A percentile compares a stretch with the other conserved stretches of the same genome.
Conservation (phyloP, 1,140 invertebrate species). For the Pararge aegeria region DNA sequence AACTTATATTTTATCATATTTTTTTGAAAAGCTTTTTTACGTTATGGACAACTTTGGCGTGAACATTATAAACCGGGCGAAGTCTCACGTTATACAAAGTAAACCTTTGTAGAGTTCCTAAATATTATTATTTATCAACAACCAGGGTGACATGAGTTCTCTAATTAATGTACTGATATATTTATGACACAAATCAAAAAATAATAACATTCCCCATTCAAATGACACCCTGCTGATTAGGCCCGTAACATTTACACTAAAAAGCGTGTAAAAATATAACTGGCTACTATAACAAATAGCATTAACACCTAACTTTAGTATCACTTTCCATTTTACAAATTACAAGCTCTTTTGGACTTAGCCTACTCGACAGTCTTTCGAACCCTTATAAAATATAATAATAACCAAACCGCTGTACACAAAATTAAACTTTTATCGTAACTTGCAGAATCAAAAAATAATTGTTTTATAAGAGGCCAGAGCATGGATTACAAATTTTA, state of each 20-base stretch:
- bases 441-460: too few relatives aligned
- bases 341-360: conserved; percentile 33
- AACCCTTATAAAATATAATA: conserved; percentile 25
- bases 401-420: neutral
- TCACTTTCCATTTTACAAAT: conserved; percentile 35
- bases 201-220: too few relatives aligned
- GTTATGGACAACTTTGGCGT: conserved; percentile 1
- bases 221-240: neutral
- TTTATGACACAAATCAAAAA: too few relatives aligned
- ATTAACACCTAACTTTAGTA: conserved; percentile 34
- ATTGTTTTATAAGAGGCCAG: too few relatives aligned
- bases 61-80: neutral
- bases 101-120: too few relatives aligned
- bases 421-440: neutral
- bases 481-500: too few relatives aligned
- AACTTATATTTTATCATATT: neutral
- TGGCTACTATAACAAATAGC: conserved; percentile 33
- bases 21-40: neutral
- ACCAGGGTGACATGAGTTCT: too few relatives aligned
- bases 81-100: neutral
- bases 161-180: too few relatives aligned
- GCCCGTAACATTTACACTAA: conserved; percentile 16
- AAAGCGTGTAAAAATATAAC: conserved; percentile 40
- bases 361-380: conserved; percentile 36
- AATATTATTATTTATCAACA: too few relatives aligned